Conservation (phyloP, 2,888 invertebrate genomes). For the Hedychridium roseum region DNA sequence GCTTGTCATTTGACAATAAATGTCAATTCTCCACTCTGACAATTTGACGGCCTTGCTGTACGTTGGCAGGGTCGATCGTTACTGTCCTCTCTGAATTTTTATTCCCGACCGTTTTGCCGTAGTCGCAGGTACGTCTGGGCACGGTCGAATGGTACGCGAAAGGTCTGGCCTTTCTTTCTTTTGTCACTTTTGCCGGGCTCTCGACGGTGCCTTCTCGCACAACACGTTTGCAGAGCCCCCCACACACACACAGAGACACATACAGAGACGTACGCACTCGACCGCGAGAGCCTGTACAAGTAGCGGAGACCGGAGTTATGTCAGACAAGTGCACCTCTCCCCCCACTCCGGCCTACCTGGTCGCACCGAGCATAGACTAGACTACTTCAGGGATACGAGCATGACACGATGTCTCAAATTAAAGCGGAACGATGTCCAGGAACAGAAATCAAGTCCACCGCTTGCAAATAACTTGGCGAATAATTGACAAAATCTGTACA, state of each 20-base stretch:
- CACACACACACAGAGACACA: background rate
- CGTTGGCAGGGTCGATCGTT: too few relatives aligned
- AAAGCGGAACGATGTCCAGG: constrained; percentile 43
- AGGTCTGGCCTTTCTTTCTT: background rate
- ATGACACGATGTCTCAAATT: constrained; percentile 50
- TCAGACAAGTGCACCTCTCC: constrained; percentile 36
- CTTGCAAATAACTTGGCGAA: too few relatives aligned
- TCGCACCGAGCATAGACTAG: constrained; percentile 25
- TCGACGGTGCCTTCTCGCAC: background rate
- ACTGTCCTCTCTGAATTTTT: too few relatives aligned
- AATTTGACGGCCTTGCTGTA: too few relatives aligned
- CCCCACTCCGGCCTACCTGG: constrained; percentile 23
- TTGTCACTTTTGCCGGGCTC: background rate
- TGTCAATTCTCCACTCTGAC: too few relatives aligned
- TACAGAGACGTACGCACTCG: constrained; percentile 12
- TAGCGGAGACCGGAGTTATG: constrained; percentile 36
- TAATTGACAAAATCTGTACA: too few relatives aligned
- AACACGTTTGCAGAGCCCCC: background rate
- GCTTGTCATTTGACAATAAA: too few relatives aligned
- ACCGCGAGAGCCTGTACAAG: constrained; percentile 23
- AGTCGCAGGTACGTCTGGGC: too few relatives aligned
- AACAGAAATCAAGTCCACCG: too few relatives aligned
- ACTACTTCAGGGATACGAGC: constrained; percentile 40
- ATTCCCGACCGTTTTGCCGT: too few relatives aligned
- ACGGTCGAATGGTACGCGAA: too few relatives aligned